Percentiles rank a stretch among this genome's conserved stretches.
Evolutionary conservation across 2,888 invertebrate genomes (phyloP).

Genomic region (Ellobium chinense): DNA sequence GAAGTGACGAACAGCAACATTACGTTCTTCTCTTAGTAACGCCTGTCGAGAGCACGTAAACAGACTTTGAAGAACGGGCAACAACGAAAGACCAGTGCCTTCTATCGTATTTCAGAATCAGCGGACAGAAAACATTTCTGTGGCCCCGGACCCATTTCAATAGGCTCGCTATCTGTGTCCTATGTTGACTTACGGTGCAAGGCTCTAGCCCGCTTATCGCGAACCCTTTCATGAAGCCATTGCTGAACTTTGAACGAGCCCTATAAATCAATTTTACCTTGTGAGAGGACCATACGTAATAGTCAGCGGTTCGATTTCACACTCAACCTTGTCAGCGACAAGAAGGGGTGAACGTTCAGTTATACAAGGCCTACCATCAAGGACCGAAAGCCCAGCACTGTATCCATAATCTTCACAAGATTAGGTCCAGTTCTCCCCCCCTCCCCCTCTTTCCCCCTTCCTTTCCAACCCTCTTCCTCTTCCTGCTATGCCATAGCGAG

Average conservation of each 20-base stretch:
- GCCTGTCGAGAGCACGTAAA: too few species aligned
- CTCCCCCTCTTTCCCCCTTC: slow-evolving; percentile 8
- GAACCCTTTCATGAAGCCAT: not conserved
- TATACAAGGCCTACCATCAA: too few species aligned
- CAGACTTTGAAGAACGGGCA: too few species aligned
- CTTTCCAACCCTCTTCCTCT: not conserved
- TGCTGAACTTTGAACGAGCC: not conserved
- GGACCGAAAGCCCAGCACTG: too few species aligned
- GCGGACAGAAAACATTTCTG: not conserved
- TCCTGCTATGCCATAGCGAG: not conserved
- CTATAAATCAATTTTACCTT: not conserved
- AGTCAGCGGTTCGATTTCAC: not conserved
- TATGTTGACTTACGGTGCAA: not conserved
- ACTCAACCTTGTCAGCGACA: too few species aligned
- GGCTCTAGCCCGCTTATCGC: not conserved
- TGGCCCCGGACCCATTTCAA: not conserved
- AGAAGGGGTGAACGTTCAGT: too few species aligned
- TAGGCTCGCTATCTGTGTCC: not conserved
- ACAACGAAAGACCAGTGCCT: too few species aligned
- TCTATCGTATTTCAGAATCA: not conserved
- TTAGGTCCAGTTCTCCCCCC: too few species aligned
- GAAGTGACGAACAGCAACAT: not conserved
- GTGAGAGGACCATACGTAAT: too few species aligned
- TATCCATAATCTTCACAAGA: too few species aligned
- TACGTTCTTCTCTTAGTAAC: not conserved